Evolutionary conservation across 2,797 vertebrate species (phyloP).

Genomic region (Mormyrops attenuatus): DNA sequence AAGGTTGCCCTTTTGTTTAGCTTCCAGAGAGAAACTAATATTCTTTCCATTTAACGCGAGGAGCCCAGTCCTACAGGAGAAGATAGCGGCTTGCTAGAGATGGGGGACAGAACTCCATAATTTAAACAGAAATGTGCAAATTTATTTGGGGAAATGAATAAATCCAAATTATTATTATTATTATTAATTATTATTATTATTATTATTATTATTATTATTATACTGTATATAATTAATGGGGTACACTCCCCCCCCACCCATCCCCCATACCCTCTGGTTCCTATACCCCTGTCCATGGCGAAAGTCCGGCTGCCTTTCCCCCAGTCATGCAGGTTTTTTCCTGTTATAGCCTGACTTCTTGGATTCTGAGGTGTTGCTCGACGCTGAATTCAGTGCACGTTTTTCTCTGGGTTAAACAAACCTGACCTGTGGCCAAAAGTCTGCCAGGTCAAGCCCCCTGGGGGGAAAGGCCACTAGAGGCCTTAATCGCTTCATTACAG

Average conservation of each 20-base stretch:
- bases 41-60: background rate
- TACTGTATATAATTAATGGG: background rate
- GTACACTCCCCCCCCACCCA: background rate
- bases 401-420: background rate
- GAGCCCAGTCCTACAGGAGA: background rate
- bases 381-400: background rate
- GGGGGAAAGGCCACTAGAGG: background rate
- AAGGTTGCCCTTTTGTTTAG: conserved; percentile 7
- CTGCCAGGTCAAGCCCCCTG: background rate
- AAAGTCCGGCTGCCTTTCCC: background rate
- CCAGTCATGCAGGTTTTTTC: background rate
- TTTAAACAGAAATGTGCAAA: background rate
- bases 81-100: background rate
- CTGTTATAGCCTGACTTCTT: background rate
- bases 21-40: background rate
- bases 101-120: background rate
- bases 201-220: background rate
- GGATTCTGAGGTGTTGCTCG: background rate
- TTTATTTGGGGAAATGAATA: background rate
- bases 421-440: background rate
- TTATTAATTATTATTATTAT: background rate
- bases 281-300: background rate
- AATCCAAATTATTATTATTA: background rate
- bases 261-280: background rate
- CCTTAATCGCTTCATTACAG: background rate